A percentile compares a stretch with the other conserved stretches of the same genome.
phyloP scores from a whole-genome alignment of 2,888 invertebrate genomes.

The Polydesmus complanatus region DNA sequence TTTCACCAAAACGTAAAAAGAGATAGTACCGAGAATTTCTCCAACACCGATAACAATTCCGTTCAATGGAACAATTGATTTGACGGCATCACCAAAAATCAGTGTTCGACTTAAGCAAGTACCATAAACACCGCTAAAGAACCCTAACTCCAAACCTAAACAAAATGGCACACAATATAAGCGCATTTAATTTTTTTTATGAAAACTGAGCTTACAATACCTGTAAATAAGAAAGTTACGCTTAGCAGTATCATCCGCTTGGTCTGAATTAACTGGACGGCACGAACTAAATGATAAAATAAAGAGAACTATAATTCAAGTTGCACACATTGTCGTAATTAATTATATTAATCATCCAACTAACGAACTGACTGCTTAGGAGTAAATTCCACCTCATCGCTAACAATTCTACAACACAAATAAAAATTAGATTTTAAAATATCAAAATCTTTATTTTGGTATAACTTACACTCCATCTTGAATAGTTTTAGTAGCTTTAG shows the following conservation, averaged over 20 bases:
- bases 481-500: background rate
- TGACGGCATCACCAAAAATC: conserved; percentile 58
- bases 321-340: background rate
- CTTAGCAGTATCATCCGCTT: conserved; percentile 71
- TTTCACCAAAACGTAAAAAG: background rate
- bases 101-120: conserved; percentile 77
- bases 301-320: background rate
- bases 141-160: conserved; percentile 75
- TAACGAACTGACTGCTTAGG: background rate
- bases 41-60: conserved; percentile 90
- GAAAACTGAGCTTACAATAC: conserved; percentile 36
- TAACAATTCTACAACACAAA: background rate
- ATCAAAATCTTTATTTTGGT: background rate
- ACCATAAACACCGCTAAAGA: conserved; percentile 93
- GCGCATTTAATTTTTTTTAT: background rate
- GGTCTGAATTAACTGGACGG: conserved; percentile 61
- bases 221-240: conserved; percentile 79
- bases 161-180: background rate
- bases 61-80: conserved; percentile 76
- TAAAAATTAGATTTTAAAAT: background rate
- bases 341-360: background rate
- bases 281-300: conserved; percentile 46
- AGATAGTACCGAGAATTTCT: conserved; percentile 63
- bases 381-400: background rate
- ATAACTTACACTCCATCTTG: background rate